A percentile compares a stretch with the other conserved stretches of the same genome.
Conservation (phyloP, 2,797 vertebrate species). For the Sebastes cheni region DNA sequence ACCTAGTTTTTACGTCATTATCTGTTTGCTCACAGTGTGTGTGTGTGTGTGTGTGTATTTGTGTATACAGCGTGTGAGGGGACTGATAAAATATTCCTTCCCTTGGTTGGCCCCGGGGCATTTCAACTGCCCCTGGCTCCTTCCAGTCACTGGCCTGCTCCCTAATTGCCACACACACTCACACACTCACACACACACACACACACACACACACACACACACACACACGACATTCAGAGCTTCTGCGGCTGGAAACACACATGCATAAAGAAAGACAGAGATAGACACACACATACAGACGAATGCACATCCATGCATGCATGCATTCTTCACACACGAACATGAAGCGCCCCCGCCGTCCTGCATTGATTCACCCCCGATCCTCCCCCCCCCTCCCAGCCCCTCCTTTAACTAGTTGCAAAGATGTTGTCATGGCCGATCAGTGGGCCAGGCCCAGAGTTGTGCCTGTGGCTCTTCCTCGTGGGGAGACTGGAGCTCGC, state of each 20-base stretch:
- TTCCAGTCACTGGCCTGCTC: slow-evolving; percentile 95
- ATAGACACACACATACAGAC: slow-evolving; percentile 62
- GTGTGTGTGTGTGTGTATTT: slow-evolving; percentile 69
- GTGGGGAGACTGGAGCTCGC: slow-evolving; percentile 58
- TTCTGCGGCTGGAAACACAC: slow-evolving; percentile 88
- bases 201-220: slow-evolving; percentile 82
- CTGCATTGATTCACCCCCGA: slow-evolving; percentile 69
- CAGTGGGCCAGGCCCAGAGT: slow-evolving; percentile 90
- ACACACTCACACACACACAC: slow-evolving; percentile 83
- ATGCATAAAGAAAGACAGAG: slow-evolving; percentile 66
- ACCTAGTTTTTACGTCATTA: slow-evolving; percentile 73
- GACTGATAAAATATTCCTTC: slow-evolving; percentile 82
- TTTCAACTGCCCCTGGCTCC: slow-evolving; percentile 94
- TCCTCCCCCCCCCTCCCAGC: slow-evolving; percentile 12
- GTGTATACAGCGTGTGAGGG: slow-evolving; percentile 76
- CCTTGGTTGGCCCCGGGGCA: slow-evolving; percentile 93
- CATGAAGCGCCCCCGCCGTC: slow-evolving; percentile 53
- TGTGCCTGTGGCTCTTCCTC: slow-evolving; percentile 94
- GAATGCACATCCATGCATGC: slow-evolving; percentile 76
- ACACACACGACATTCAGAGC: slow-evolving; percentile 81
- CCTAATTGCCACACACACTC: slow-evolving; percentile 95
- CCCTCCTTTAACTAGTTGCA: slow-evolving; percentile 88
- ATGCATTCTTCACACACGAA: slow-evolving; percentile 67
- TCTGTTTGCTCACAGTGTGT: slow-evolving; percentile 53
- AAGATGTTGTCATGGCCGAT: slow-evolving; percentile 98